Conservation (phyloP, 2,888 invertebrate genomes). For the Habrosyne pyritoides region DNA sequence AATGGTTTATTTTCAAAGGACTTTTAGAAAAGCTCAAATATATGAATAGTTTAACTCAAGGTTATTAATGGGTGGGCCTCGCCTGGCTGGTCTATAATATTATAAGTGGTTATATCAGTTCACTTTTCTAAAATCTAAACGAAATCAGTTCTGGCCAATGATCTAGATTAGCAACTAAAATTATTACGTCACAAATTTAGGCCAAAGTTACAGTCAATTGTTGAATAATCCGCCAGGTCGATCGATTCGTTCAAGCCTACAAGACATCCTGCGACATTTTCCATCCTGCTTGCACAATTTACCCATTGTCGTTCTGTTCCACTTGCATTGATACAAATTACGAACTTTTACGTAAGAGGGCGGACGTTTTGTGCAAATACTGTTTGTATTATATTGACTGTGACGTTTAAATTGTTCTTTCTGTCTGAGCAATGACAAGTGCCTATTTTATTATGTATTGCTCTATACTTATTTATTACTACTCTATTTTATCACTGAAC, state of each 20-base stretch:
- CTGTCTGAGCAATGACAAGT: constrained; percentile 5
- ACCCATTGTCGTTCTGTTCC: constrained; percentile 68
- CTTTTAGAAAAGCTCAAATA: no score
- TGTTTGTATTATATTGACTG: constrained; percentile 20
- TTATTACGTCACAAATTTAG: neutral
- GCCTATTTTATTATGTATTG: constrained; percentile 6
- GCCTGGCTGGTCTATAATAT: no score
- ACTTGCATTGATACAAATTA: constrained; percentile 63
- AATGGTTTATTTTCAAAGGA: no score
- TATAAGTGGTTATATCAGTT: no score
- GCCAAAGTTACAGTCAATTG: constrained; percentile 2
- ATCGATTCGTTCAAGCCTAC: neutral
- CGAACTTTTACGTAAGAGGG: constrained; percentile 35
- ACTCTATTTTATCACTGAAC: no score
- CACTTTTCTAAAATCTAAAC: neutral
- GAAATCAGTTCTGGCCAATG: neutral
- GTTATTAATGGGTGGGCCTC: no score
- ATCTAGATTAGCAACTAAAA: neutral
- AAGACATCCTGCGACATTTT: constrained; percentile 62
- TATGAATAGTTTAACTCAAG: no score
- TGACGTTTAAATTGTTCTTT: constrained; percentile 11
- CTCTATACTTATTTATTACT: no score
- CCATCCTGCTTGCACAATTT: constrained; percentile 60
- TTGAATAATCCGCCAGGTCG: neutral
- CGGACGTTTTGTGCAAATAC: constrained; percentile 27